Evolutionary conservation across 2,797 vertebrate species (phyloP), one percentile per base, ranked within the genome.

Genomic region (Diceros bicornis): DNA sequence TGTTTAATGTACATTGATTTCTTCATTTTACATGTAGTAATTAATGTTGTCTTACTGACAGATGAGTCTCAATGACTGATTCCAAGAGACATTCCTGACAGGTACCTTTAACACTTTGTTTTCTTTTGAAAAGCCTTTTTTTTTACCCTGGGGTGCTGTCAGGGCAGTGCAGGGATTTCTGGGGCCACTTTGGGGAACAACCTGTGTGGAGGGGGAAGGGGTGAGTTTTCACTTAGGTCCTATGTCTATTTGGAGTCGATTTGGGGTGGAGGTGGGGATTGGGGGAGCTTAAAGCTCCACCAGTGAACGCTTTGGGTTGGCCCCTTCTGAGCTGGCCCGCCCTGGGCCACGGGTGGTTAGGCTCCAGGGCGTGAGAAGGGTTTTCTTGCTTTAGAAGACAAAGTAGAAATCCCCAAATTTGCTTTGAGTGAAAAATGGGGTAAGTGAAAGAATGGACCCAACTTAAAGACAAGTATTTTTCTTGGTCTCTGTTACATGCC

Each of bases 41-140:
- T 98, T 98, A 98, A 98, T 98, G 98, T 98, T 98, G 95, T 99
- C 98, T 98, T 96, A 92, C 98, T 98, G 99, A 98, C 98, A 99
- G 98, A 98, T 98, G 98, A 98, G 98, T 99, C 98, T 98, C 97
- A 98, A 68, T 98, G 98, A 98, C 98, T 98, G 98, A 98, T 98
- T 98, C 98, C 98, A 97, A 98, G 98, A 98, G 97, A 98, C 97
- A 97, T 96, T 74, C 96, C 96, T 98, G 98, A 99, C 98, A 99
- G 98, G 98, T 98, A 98, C 97, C 98, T 98, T 98, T 98, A 98
- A 98, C 97, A 66, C 93, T 98, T 98, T 79, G 44, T 96, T 98
- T 98, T 98, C 94, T 96, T 98, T 97, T 5, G 50, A 88, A 84
- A 96, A 97, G 93, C 34, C 34, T 98, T 95, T 11, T 92, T 92